Evolutionary conservation across 2,888 invertebrate genomes (phyloP).

Genomic region (Steinernema hermaphroditum): DNA sequence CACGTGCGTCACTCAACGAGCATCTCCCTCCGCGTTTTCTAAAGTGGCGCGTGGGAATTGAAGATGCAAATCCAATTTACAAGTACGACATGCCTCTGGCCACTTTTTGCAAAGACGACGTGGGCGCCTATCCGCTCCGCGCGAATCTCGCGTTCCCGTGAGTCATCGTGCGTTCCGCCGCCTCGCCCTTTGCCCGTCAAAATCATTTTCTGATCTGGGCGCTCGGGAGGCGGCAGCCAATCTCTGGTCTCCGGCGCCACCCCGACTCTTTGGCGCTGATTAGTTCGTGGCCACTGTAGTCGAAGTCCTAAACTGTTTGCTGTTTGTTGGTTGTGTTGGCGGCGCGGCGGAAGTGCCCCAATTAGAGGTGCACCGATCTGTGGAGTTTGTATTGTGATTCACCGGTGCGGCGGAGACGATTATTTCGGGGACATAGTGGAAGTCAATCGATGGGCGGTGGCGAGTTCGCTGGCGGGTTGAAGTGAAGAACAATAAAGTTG

Average conservation of each 20-base stretch:
- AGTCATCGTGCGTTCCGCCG: not conserved
- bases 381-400: not conserved
- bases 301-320: not conserved
- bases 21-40: too few species aligned
- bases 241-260: not conserved
- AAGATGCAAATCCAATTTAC: too few species aligned
- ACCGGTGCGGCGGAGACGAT: slow-evolving; percentile 10
- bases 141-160: too few species aligned
- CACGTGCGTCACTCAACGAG: too few species aligned
- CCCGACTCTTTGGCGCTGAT: not conserved
- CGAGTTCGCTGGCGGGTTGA: not conserved
- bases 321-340: not conserved
- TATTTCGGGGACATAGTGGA: not conserved
- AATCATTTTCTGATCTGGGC: not conserved
- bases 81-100: too few species aligned
- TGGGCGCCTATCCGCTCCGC: too few species aligned
- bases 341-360: not conserved
- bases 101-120: too few species aligned
- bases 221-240: not conserved
- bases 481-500: slow-evolving; percentile 16
- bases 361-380: not conserved
- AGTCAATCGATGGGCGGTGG: not conserved
- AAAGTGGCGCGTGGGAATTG: too few species aligned
- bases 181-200: not conserved
- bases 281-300: not conserved